Percentiles rank a stretch among this genome's conserved stretches.
phyloP scores from a whole-genome alignment of 2,888 invertebrate species.

The Panzeria rudis region DNA sequence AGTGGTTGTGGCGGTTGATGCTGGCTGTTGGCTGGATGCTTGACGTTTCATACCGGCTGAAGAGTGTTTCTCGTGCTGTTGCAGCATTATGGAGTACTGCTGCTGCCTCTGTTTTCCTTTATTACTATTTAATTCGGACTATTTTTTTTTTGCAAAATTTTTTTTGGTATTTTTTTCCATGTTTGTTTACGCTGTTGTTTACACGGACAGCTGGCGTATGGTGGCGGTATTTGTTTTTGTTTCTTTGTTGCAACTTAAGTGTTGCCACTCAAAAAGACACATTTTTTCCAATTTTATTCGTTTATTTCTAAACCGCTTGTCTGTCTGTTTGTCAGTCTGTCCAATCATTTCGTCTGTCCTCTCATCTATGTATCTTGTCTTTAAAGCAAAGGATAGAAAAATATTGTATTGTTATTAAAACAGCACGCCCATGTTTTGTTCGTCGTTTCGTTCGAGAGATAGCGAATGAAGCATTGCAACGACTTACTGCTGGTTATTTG shows the following conservation, averaged over 20 bases:
- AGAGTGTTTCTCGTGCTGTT: constrained; percentile 17
- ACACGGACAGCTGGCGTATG: constrained; percentile 73
- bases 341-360: constrained; percentile 21
- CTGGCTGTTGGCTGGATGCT: constrained; percentile 11
- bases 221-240: constrained; percentile 63
- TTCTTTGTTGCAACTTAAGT: constrained; percentile 59
- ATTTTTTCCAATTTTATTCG: constrained; percentile 41
- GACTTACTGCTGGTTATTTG: constrained; percentile 50
- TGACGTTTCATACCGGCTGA: constrained; percentile 16
- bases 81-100: constrained; percentile 2
- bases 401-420: constrained; percentile 64
- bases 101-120: constrained; percentile 47
- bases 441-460: constrained; percentile 35
- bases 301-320: constrained; percentile 22
- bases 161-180: constrained; percentile 30
- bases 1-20: not conserved
- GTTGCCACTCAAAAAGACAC: constrained; percentile 66
- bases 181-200: constrained; percentile 71
- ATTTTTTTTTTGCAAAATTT: constrained; percentile 9
- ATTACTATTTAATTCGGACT: constrained; percentile 39
- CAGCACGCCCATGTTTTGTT: constrained; percentile 68
- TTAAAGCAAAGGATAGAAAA: constrained; percentile 45
- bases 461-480: constrained; percentile 48
- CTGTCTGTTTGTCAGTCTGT: constrained; percentile 6
- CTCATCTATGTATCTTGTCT: constrained; percentile 31